phyloP scores from a whole-genome alignment of 1,140 invertebrate genomes.

The Prorops nasuta region DNA sequence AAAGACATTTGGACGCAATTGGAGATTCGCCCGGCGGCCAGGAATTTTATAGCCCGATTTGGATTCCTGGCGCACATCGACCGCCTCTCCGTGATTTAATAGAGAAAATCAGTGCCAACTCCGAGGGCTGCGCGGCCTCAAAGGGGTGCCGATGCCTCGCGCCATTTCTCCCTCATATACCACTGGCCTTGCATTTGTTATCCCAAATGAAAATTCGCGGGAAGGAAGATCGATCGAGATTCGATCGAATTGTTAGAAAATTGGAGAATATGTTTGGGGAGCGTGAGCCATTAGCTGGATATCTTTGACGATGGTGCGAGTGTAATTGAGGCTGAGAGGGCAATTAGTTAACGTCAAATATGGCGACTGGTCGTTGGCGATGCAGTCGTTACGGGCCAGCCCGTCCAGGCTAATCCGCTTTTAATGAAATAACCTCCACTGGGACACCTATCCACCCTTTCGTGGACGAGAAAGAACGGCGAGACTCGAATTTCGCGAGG shows the following conservation, averaged over 20 bases:
- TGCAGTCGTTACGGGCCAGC: conserved; percentile 10
- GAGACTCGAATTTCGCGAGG: not conserved
- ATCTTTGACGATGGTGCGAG: too few species aligned
- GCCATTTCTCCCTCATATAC: too few species aligned
- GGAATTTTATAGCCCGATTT: conserved; percentile 37
- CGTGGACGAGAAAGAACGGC: not conserved
- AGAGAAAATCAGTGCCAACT: conserved; percentile 44
- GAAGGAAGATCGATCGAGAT: too few species aligned
- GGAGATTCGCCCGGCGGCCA: too few species aligned
- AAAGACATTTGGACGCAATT: conserved; percentile 34
- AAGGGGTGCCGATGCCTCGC: too few species aligned
- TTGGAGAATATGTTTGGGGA: too few species aligned
- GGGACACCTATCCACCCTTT: too few species aligned
- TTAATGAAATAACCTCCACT: conserved; percentile 46
- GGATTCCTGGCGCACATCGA: conserved; percentile 45
- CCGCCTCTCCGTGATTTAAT: conserved; percentile 49
- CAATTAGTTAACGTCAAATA: conserved; percentile 37
- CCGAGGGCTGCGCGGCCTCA: conserved; percentile 8
- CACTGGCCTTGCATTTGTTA: too few species aligned
- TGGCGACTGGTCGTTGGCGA: not conserved
- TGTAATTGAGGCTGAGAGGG: conserved; percentile 36
- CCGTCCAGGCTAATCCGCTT: conserved; percentile 50
- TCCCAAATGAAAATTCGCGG: too few species aligned
- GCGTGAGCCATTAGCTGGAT: too few species aligned
- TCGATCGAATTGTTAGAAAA: too few species aligned